These are phyloP conservation scores for Volucella inanis DNA, from an alignment of 2,888 invertebrate species.

Conservation along the genomic window DNA sequence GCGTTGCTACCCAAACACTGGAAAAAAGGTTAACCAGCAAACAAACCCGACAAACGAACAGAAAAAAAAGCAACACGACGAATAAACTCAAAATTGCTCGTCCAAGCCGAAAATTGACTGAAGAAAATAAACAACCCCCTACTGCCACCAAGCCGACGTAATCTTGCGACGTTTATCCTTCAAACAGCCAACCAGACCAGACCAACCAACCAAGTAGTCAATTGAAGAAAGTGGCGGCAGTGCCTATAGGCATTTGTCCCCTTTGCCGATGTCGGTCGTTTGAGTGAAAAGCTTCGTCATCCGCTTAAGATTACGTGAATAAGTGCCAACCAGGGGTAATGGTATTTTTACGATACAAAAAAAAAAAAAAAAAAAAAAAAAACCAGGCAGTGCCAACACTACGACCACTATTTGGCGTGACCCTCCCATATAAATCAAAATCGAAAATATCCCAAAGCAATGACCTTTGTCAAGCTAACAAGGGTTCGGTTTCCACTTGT, in stretches of 20 bases:
- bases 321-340: slow-evolving; percentile 11
- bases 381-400: background rate
- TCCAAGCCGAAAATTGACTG: slow-evolving; percentile 73
- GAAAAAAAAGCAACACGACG: slow-evolving; percentile 10
- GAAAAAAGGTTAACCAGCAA: slow-evolving; percentile 73
- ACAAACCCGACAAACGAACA: slow-evolving; percentile 44
- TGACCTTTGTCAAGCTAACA: slow-evolving; percentile 59
- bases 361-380: background rate
- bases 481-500: too few relatives aligned
- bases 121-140: slow-evolving; percentile 63
- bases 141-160: slow-evolving; percentile 53
- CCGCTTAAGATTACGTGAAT: slow-evolving; percentile 22
- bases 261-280: slow-evolving; percentile 7
- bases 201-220: slow-evolving; percentile 47
- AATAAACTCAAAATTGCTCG: slow-evolving; percentile 57
- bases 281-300: slow-evolving; percentile 9
- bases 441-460: slow-evolving; percentile 65
- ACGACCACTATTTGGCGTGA: slow-evolving; percentile 62
- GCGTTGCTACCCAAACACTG: slow-evolving; percentile 64
- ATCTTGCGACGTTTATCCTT: slow-evolving; percentile 68
- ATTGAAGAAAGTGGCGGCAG: slow-evolving; percentile 37
- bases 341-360: slow-evolving; percentile 15
- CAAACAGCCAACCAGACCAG: background rate
- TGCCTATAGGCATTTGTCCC: slow-evolving; percentile 59
- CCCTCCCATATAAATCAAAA: slow-evolving; percentile 67